Evolutionary conservation across 92 coral and sea anemone genomes (phyloP), one percentile per base, ranked within the genome.

Genomic region (Palythoa heliodiscus): DNA sequence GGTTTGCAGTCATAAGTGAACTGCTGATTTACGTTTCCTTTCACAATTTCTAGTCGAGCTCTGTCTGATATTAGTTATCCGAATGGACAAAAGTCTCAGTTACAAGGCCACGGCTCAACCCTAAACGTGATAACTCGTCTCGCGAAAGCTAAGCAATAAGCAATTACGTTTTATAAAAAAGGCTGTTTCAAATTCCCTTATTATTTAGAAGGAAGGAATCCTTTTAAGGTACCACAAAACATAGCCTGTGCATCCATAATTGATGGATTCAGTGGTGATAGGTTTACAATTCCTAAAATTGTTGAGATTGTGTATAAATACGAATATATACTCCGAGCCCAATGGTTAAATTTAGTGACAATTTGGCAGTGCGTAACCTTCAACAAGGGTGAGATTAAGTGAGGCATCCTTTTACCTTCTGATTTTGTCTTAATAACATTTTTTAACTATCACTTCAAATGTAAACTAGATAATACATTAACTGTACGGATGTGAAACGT

Each of bases 191-290:
- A 74, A 74, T 12, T 39, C 55, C 17, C 29, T 4, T 73, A 73
- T 74, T 43, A 19, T 74, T 20, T 54, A 48, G 78, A 74, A 74
- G 20, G 58, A 13, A 74, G 8, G 53, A 38, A 2, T 60, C 52
- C 25, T 50, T 75, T 12, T 75, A 58, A 61, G 57, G 24, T 16
- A 17, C 13, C 2, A 77, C 69, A 58, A 8, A 54, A 76, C 66
- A 37, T n/a, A 78, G 43, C 52, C 70, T 58, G 70, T 6, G 69
- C 68, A 57, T 57, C 70, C 17, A n/a, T 29, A 37, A 23, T 78
- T 77, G 82, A 60, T 78, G 53, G 69, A 78, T 61, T 61, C 71
- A 52, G 71, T 60, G 71, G 71, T 78, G 83, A 78, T n/a, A 78
- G 71, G 71, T 78, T 7, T 60, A 16, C 37, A 60, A 78, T 78